Percentiles rank a stretch among this genome's conserved stretches.
These are phyloP conservation scores for Anguilla rostrata DNA, from an alignment of 2,113 vertebrate species.

Conservation along the genomic window DNA sequence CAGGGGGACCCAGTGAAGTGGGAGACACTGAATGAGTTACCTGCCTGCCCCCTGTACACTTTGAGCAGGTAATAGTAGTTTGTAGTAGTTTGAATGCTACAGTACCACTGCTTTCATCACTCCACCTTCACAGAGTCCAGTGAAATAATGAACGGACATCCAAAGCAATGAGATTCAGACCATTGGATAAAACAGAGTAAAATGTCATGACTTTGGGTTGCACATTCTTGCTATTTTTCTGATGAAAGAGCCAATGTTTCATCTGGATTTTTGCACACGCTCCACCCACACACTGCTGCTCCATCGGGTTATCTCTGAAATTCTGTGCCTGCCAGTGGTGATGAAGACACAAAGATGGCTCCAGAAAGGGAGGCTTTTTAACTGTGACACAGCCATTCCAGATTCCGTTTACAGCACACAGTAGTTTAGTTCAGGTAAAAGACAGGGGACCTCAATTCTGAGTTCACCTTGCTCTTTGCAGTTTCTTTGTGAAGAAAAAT, in stretches of 20 bases:
- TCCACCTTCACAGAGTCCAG: background rate
- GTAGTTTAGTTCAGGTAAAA: background rate
- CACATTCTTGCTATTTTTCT: too few species aligned
- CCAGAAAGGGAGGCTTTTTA: too few species aligned
- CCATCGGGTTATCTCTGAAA: background rate
- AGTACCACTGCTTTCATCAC: background rate
- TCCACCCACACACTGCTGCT: background rate
- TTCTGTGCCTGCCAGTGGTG: background rate
- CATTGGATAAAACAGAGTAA: too few species aligned
- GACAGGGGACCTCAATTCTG: background rate
- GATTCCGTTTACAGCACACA: background rate
- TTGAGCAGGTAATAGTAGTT: background rate
- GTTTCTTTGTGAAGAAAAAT: constrained; percentile 15
- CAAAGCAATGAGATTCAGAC: too few species aligned
- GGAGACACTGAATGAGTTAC: background rate
- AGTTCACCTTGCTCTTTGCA: background rate
- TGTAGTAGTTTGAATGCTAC: background rate
- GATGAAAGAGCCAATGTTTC: too few species aligned
- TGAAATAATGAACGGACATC: too few species aligned
- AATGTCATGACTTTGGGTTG: too few species aligned
- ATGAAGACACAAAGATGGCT: background rate
- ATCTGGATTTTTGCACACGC: background rate
- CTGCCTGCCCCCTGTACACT: background rate
- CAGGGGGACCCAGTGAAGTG: background rate
- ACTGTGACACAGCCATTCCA: too few species aligned